A percentile compares a stretch with the other conserved stretches of the same genome.
Evolutionary conservation across 1,140 invertebrate genomes (phyloP).

Genomic region (Monochamus saltuarius): DNA sequence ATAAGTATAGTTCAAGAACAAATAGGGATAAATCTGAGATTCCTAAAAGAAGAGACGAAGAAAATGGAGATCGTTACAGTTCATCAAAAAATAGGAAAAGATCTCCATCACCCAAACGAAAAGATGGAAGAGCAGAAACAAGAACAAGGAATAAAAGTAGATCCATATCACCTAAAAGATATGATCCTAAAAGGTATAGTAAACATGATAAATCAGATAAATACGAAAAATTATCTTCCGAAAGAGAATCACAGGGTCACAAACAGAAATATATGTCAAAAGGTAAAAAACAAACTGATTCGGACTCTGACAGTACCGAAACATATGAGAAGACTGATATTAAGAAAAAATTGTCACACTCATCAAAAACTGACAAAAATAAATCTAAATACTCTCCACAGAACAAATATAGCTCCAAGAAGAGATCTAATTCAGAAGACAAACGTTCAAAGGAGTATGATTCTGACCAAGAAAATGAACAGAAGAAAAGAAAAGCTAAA

Average conservation of each 20-base stretch:
- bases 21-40: slow-evolving; percentile 11
- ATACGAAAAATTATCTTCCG: not conserved
- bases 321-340: not conserved
- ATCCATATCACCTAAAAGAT: not conserved
- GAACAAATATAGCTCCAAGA: slow-evolving; percentile 6
- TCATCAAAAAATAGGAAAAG: slow-evolving; percentile 9
- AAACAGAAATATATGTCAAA: slow-evolving; percentile 16
- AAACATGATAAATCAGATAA: no score
- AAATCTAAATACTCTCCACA: slow-evolving; percentile 12
- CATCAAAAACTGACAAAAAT: not conserved
- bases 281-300: not conserved
- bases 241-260: not conserved
- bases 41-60: not conserved
- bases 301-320: not conserved
- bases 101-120: slow-evolving; percentile 14
- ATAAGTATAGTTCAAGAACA: slow-evolving; percentile 22
- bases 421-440: not conserved
- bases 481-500: slow-evolving; percentile 11
- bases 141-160: not conserved
- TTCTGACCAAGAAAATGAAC: not conserved
- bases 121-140: not conserved
- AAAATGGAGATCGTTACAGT: not conserved
- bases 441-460: not conserved
- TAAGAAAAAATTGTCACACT: not conserved
- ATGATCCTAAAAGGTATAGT: no score